Percentiles rank a stretch among this genome's conserved stretches.
phyloP scores from a whole-genome alignment of 2,113 vertebrate genomes.

The Archocentrus centrarchus region DNA sequence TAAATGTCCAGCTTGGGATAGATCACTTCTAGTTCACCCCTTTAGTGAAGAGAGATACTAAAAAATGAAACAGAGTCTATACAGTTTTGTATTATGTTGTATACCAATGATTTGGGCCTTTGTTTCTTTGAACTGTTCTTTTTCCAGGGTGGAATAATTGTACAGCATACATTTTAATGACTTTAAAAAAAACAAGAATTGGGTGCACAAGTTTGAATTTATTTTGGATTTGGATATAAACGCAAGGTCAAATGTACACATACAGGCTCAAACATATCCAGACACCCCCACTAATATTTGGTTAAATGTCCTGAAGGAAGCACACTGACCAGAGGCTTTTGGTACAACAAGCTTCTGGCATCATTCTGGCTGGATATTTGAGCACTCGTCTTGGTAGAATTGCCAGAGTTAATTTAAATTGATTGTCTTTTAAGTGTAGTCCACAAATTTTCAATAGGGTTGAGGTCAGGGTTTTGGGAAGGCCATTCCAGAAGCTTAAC shows the following conservation, averaged over 20 bases:
- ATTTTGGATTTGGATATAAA: neutral
- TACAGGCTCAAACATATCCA: neutral
- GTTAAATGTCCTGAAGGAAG: neutral
- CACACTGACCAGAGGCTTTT: neutral
- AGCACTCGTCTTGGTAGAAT: neutral
- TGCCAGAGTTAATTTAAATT: neutral
- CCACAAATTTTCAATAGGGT: neutral
- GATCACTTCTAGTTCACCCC: constrained; percentile 68
- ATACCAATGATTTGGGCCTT: neutral
- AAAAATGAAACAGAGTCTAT: neutral
- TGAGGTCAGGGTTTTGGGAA: neutral
- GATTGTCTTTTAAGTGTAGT: neutral
- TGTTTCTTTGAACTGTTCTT: neutral
- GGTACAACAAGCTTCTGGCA: neutral
- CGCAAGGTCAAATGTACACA: neutral
- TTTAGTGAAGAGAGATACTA: constrained; percentile 44
- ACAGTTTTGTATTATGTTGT: neutral
- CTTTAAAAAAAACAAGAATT: neutral
- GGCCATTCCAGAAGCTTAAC: neutral
- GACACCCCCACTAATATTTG: neutral
- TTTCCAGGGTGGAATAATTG: neutral
- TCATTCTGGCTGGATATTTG: neutral
- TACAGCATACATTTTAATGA: neutral
- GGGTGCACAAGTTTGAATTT: neutral
- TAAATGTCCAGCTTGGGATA: constrained; percentile 73